These are phyloP conservation scores for Procavia capensis DNA, from an alignment of 2,113 vertebrate genomes.

Conservation along the genomic window DNA sequence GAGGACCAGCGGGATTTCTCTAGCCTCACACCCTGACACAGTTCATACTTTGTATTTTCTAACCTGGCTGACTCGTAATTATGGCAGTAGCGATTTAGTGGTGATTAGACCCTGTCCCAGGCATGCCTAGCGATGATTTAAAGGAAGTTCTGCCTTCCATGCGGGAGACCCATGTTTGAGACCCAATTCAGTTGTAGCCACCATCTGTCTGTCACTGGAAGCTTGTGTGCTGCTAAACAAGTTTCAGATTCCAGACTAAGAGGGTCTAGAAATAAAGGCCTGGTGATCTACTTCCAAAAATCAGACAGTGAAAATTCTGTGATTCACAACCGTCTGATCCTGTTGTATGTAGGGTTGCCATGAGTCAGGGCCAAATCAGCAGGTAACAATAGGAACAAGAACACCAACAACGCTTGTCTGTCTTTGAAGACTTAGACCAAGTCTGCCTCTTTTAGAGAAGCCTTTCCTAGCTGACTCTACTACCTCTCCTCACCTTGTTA, in stretches of 20 bases:
- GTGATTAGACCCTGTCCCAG: too few relatives aligned
- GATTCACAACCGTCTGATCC: too few relatives aligned
- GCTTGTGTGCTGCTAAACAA: too few relatives aligned
- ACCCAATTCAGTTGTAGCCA: too few relatives aligned
- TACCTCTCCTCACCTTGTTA: neutral
- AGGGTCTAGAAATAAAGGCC: too few relatives aligned
- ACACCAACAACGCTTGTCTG: neutral
- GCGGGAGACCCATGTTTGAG: neutral
- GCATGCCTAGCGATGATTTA: too few relatives aligned
- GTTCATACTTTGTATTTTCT: neutral
- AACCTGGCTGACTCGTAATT: neutral
- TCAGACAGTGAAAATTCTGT: too few relatives aligned
- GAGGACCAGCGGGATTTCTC: neutral
- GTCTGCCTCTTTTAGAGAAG: neutral
- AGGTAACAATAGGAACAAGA: neutral
- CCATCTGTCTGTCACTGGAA: too few relatives aligned
- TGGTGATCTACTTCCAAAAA: too few relatives aligned
- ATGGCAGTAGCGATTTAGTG: neutral
- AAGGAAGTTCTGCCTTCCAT: neutral
- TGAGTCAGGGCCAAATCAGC: too few relatives aligned
- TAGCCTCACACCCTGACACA: neutral
- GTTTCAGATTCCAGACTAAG: too few relatives aligned
- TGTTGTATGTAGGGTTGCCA: too few relatives aligned
- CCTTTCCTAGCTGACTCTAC: neutral
- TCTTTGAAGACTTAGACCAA: neutral